Conservation (phyloP, 2,113 vertebrate species). For the Cyanocitta stelleri region DNA sequence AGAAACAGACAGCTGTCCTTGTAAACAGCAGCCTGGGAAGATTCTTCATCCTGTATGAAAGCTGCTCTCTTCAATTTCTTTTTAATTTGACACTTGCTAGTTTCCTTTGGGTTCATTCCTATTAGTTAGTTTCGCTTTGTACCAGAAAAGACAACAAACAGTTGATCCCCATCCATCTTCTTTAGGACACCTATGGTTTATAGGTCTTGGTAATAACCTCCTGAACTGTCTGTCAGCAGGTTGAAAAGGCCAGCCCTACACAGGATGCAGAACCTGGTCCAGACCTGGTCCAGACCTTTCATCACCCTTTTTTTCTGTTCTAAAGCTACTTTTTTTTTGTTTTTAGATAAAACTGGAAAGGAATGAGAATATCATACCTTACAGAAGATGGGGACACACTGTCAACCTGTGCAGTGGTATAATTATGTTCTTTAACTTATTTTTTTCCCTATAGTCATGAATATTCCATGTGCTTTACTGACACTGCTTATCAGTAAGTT, state of each 20-base stretch:
- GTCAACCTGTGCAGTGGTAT: neutral
- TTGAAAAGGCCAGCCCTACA: neutral
- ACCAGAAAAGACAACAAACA: neutral
- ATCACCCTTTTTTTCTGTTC: neutral
- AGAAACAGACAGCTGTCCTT: neutral
- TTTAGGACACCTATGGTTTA: neutral
- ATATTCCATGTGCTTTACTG: neutral
- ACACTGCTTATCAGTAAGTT: neutral
- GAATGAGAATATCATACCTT: neutral
- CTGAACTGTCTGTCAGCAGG: neutral
- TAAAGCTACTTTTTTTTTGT: neutral
- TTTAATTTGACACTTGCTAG: neutral
- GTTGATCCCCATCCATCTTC: neutral
- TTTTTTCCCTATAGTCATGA: neutral
- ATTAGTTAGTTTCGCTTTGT: neutral
- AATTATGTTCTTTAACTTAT: neutral
- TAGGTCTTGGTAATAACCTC: neutral
- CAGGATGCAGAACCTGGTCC: neutral
- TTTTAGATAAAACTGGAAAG: accelerated
- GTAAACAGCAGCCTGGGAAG: neutral
- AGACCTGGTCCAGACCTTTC: neutral
- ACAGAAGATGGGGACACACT: neutral
- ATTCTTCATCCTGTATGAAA: neutral
- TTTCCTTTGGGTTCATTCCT: neutral
- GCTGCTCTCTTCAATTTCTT: neutral